Evolutionary conservation across 2,113 vertebrate species (phyloP).

Genomic region (Gopherus flavomarginatus): DNA sequence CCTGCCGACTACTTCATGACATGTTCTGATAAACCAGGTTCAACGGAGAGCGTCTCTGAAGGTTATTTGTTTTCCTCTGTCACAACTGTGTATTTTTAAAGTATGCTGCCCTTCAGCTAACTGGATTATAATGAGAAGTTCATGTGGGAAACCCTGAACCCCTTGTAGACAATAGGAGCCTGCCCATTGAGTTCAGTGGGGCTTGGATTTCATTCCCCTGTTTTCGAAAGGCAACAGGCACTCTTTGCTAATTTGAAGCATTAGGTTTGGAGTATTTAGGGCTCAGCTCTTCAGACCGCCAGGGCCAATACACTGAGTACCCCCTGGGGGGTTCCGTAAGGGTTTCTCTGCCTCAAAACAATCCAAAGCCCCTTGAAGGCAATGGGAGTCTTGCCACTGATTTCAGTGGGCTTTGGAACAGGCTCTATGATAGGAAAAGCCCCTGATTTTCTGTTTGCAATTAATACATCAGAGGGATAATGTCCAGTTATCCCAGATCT

Average conservation of each 20-base stretch:
- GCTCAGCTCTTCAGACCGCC: neutral
- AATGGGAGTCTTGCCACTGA: neutral
- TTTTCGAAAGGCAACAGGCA: neutral
- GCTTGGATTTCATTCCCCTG: neutral
- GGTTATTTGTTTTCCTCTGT: neutral
- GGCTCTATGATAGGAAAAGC: neutral
- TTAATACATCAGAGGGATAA: neutral
- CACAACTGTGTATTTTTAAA: neutral
- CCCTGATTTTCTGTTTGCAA: neutral
- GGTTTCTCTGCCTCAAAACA: neutral
- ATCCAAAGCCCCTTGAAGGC: neutral
- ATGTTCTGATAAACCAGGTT: neutral
- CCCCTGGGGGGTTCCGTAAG: neutral
- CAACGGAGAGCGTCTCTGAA: neutral
- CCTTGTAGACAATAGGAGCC: neutral
- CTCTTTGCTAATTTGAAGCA: neutral
- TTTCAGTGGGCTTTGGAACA: neutral
- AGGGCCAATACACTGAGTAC: neutral
- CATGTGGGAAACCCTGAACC: neutral
- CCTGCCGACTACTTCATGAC: neutral
- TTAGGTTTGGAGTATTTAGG: neutral
- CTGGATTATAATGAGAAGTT: neutral
- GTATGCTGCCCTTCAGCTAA: neutral
- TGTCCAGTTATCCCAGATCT: neutral
- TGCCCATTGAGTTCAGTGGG: neutral